Conservation (phyloP, 2,888 invertebrate genomes). For the Drosophila longiperda region DNA sequence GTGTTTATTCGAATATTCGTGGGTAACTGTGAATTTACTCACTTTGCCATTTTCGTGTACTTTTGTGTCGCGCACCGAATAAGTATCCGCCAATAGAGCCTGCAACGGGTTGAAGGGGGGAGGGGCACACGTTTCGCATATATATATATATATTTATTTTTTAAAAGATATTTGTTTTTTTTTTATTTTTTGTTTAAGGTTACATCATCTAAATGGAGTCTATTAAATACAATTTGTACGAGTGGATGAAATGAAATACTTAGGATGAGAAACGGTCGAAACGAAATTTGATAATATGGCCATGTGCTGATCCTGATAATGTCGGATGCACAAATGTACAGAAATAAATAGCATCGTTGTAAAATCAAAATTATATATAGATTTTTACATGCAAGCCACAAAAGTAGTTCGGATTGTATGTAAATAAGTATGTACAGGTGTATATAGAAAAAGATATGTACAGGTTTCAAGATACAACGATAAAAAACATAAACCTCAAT, state of each 20-base stretch:
- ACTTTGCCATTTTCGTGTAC: conserved; percentile 96
- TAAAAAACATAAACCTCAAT: conserved; percentile 14
- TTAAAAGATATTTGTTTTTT: conserved; percentile 34
- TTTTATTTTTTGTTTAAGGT: background rate
- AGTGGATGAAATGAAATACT: conserved; percentile 14
- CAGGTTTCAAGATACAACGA: conserved; percentile 4
- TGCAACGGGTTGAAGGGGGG: conserved; percentile 82
- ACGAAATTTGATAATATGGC: conserved; percentile 1
- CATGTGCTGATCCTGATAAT: background rate
- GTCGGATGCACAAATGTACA: conserved; percentile 5
- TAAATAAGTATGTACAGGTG: conserved; percentile 12
- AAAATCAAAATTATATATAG: conserved; percentile 9
- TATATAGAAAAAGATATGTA: background rate
- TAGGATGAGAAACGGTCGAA: conserved; percentile 9
- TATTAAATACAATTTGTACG: conserved; percentile 23
- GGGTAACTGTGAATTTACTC: conserved; percentile 80
- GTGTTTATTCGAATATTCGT: conserved; percentile 32
- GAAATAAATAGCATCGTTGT: background rate
- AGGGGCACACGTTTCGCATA: conserved; percentile 69
- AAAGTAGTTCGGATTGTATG: conserved; percentile 10
- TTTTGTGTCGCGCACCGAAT: conserved; percentile 87
- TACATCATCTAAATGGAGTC: conserved; percentile 33
- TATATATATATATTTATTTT: conserved; percentile 45
- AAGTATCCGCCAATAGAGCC: conserved; percentile 88
- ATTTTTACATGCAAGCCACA: conserved; percentile 42